Conservation (phyloP, 2,113 vertebrate species). For the Taxidea taxus region DNA sequence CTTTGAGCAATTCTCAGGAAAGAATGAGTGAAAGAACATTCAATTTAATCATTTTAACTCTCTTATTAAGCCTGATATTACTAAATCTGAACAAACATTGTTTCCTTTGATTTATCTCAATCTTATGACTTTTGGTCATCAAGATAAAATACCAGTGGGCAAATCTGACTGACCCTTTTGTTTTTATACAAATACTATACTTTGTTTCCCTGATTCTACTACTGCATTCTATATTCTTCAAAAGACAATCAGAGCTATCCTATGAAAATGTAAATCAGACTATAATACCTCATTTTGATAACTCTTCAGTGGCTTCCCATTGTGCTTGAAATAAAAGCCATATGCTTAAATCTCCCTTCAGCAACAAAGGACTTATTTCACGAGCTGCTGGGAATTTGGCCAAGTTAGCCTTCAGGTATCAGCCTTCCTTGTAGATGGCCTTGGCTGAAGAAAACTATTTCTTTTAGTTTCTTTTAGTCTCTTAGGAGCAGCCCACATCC, state of each 20-base stretch:
- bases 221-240: background rate
- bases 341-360: background rate
- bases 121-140: background rate
- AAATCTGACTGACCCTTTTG: background rate
- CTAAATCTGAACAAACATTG: background rate
- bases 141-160: background rate
- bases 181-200: background rate
- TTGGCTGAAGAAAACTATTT: background rate
- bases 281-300: background rate
- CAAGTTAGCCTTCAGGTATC: background rate
- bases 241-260: background rate
- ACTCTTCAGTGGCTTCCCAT: background rate
- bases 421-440: background rate
- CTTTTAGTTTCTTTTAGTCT: too few species aligned
- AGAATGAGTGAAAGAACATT: background rate
- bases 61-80: background rate
- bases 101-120: background rate
- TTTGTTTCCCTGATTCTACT: background rate
- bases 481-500: background rate
- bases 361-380: slow-evolving; percentile 25
- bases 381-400: background rate
- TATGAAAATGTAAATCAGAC: slow-evolving; percentile 29
- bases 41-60: background rate
- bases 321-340: slow-evolving; percentile 34
- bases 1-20: background rate